These are phyloP conservation scores for Ridgeia piscesae DNA, from an alignment of 1,140 invertebrate genomes.

Conservation along the genomic window DNA sequence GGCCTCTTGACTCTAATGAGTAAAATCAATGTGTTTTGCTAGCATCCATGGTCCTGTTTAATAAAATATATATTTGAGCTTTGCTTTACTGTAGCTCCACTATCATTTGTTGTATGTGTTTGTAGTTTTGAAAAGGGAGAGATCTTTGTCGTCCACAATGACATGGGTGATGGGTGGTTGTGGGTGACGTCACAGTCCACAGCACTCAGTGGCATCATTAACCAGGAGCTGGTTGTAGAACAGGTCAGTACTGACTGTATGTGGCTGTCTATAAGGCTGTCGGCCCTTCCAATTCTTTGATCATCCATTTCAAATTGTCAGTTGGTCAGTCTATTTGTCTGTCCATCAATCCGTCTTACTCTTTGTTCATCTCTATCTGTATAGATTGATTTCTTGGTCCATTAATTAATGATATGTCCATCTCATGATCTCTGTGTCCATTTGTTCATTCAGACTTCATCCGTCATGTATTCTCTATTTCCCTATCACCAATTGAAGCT, in stretches of 20 bases:
- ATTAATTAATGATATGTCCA: background rate
- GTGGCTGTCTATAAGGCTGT: background rate
- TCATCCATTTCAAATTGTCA: too few species aligned
- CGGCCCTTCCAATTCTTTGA: too few species aligned
- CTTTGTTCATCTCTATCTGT: background rate
- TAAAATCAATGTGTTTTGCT: too few species aligned
- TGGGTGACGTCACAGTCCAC: conserved; percentile 96
- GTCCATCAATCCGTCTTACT: background rate
- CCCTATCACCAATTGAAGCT: background rate
- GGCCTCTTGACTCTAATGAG: too few species aligned
- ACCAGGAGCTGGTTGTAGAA: conserved; percentile 90
- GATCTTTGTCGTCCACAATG: conserved; percentile 76
- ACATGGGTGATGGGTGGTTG: conserved; percentile 95
- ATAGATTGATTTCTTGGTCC: background rate
- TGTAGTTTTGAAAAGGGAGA: conserved; percentile 31
- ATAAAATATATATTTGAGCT: too few species aligned
- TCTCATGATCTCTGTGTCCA: background rate
- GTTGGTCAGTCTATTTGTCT: too few species aligned
- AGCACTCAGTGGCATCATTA: conserved; percentile 94
- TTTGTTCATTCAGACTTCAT: background rate
- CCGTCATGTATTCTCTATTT: background rate
- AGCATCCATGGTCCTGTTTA: too few species aligned
- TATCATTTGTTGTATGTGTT: conserved; percentile 17
- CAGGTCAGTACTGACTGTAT: conserved; percentile 59
- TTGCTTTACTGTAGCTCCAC: background rate